These are phyloP conservation scores for Camptogramma bilineatum DNA, from an alignment of 2,888 invertebrate genomes.

Conservation along the genomic window DNA sequence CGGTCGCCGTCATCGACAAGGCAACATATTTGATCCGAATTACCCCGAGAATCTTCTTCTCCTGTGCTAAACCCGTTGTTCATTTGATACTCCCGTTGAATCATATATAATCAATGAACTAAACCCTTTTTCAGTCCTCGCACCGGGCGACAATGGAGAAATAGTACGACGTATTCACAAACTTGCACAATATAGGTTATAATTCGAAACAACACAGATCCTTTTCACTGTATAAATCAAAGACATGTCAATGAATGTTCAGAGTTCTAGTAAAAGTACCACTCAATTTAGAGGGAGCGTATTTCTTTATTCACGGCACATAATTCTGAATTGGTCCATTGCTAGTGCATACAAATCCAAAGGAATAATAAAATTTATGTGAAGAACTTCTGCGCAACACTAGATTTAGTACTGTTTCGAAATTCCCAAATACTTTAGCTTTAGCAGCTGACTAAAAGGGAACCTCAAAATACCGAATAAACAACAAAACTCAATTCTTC, in stretches of 20 bases:
- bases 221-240: slow-evolving; percentile 60
- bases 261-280: slow-evolving; percentile 49
- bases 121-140: slow-evolving; percentile 66
- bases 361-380: slow-evolving; percentile 22
- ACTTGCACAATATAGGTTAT: slow-evolving; percentile 77
- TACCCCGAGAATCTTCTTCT: slow-evolving; percentile 95
- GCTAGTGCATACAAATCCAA: slow-evolving; percentile 51
- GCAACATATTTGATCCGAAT: slow-evolving; percentile 96
- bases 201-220: slow-evolving; percentile 69
- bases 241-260: slow-evolving; percentile 56
- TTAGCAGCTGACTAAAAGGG: background rate
- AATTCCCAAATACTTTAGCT: slow-evolving; percentile 8
- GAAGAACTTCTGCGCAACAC: slow-evolving; percentile 24
- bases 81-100: slow-evolving; percentile 85
- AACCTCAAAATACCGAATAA: slow-evolving; percentile 41
- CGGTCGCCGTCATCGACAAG: slow-evolving; percentile 95
- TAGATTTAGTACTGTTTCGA: slow-evolving; percentile 8
- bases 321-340: slow-evolving; percentile 64
- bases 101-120: slow-evolving; percentile 81
- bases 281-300: slow-evolving; percentile 45
- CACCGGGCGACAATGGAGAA: slow-evolving; percentile 62
- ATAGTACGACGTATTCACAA: slow-evolving; percentile 77
- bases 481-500: slow-evolving; percentile 43
- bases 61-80: slow-evolving; percentile 97
- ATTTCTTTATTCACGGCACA: slow-evolving; percentile 65